Evolutionary conservation across 2,888 invertebrate genomes (phyloP), one percentile per base, ranked within the genome.

Genomic region (Metacarcinus magister): DNA sequence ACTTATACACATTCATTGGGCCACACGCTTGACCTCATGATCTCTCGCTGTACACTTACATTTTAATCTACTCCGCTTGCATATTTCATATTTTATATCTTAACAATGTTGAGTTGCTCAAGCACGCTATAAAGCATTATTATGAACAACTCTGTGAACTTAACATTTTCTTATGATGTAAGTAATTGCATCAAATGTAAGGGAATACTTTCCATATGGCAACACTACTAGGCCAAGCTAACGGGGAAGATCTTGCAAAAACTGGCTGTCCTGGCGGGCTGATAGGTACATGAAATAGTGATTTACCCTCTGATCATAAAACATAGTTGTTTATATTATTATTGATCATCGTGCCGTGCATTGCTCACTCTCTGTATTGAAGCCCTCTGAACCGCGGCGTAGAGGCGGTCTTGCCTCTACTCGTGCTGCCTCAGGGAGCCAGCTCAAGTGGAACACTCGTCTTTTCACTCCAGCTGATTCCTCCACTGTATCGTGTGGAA

Each of bases 191-290:
- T 39, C 28, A 10, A 95, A 39, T 43, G 44, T 90, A 82, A 93
- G 54, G 91, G 93, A 67, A 93, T 95, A 94, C 92, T 93, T 28
- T 43, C 32, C 93, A 48, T 96, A 94, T 96, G 96, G 96, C 96
- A 96, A 96, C 93, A 96, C 92, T 67, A 96, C 95, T 96, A 96
- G 96, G 96, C 96, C 96, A 96, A 96, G 93, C 96, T 96, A 96
- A 96, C 96, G 96, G 96, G 95, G 96, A 96, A 96, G 93, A 96
- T 96, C 96, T 96, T 96, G 96, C 96, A 96, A 96, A 96, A 96
- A 96, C 92, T 95, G 92, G 96, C 96, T 92, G 90, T 96, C 96
- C 96, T 96, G 92, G 92, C 96, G 54, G 54, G 48, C 95, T 67
- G 94, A 75, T 92, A 39, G 67, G 32, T 96, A 54, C 28, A 89